Evolutionary conservation across 2,888 invertebrate genomes (phyloP).

Genomic region (Schizaphis graminum): DNA sequence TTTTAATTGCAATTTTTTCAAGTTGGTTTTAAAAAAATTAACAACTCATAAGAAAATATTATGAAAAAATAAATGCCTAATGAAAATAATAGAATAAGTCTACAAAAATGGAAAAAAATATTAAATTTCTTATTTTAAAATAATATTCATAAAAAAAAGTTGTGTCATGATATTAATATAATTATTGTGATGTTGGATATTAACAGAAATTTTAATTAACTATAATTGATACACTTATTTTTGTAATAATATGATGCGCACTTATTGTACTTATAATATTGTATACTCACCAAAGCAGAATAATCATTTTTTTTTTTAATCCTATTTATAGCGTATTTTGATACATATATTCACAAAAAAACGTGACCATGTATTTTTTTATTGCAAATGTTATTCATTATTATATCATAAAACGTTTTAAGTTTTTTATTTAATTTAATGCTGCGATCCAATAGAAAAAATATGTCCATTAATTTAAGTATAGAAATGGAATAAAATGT

Average conservation of each 20-base stretch:
- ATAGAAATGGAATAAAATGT: background rate
- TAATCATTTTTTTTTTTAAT: too few relatives aligned
- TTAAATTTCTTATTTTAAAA: background rate
- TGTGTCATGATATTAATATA: background rate
- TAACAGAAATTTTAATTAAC: background rate
- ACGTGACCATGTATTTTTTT: background rate
- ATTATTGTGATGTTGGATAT: background rate
- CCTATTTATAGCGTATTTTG: background rate
- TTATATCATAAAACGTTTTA: background rate
- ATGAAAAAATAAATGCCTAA: background rate
- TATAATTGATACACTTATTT: background rate
- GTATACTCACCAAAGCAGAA: too few relatives aligned
- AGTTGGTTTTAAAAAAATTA: background rate
- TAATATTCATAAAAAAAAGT: background rate
- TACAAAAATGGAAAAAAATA: background rate
- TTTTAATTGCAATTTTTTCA: background rate
- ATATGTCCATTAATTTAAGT: background rate
- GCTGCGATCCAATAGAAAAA: background rate
- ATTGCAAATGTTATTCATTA: background rate
- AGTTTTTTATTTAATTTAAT: background rate
- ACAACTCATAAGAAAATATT: background rate
- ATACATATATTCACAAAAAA: background rate
- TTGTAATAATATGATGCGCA: background rate
- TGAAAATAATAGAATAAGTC: background rate
- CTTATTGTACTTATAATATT: too few relatives aligned